These are phyloP conservation scores for Agonum fuliginosum DNA, from an alignment of 2,888 invertebrate genomes.

Conservation along the genomic window DNA sequence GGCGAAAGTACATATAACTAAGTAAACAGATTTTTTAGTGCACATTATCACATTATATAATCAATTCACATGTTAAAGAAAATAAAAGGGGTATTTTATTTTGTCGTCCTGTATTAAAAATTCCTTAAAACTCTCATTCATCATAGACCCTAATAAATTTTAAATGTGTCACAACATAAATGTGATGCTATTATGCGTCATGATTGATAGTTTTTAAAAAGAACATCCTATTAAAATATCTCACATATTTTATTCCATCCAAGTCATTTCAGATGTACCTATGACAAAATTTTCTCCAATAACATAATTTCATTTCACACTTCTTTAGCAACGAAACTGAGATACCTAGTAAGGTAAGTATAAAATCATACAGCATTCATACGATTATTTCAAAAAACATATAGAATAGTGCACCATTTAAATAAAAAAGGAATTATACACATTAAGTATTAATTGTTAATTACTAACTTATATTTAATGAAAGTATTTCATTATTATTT, in stretches of 20 bases:
- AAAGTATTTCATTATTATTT: too few species aligned
- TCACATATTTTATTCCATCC: constrained; percentile 8
- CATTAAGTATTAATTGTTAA: too few species aligned
- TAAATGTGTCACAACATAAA: constrained; percentile 46
- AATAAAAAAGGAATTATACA: too few species aligned
- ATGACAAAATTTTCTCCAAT: background rate
- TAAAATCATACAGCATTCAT: too few species aligned
- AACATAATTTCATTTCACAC: background rate
- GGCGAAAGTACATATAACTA: constrained; percentile 9
- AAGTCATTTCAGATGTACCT: constrained; percentile 1
- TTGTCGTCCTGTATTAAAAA: constrained; percentile 47
- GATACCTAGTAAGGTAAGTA: too few species aligned
- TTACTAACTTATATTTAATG: too few species aligned
- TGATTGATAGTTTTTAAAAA: constrained; percentile 48
- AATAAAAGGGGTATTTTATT: constrained; percentile 23
- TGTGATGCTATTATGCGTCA: constrained; percentile 32
- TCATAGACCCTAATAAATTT: constrained; percentile 54
- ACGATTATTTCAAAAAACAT: too few species aligned
- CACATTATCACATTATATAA: constrained; percentile 37
- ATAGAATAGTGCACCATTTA: too few species aligned
- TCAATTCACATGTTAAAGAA: constrained; percentile 36
- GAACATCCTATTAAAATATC: constrained; percentile 50
- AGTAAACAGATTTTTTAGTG: constrained; percentile 36
- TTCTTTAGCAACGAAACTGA: too few species aligned
- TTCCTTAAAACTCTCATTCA: constrained; percentile 51